Evolutionary conservation across 2,797 vertebrate species (phyloP), one percentile per base, ranked within the genome.

Genomic region (Australoheros facetus): DNA sequence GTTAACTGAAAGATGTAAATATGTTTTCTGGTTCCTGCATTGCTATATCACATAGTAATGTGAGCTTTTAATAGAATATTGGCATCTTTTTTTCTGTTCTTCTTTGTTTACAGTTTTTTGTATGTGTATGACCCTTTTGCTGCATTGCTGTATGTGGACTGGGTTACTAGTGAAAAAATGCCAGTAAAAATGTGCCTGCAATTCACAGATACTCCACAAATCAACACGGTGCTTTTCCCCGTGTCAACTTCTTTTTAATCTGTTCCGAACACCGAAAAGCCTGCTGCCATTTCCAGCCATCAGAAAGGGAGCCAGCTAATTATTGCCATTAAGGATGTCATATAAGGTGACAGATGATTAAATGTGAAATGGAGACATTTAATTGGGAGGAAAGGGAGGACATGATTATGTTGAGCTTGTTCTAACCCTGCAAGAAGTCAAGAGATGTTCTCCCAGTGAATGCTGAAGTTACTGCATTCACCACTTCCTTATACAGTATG

Each of bases 61-160:
- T 23, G 48, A 51, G n/a, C 39, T 62, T 39, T 62, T 62, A 62
- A 23, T 34, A 60, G 58, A 21, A 60, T 37, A 21, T 60, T 60
- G 32, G 13, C 6, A 60, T 23, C 34, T 4, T 23, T 62, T 23
- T 62, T 16, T 23, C 7, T 71, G 21, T 2, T 83, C 4, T 55
- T 48, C 19, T 90, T 73, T 79, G 1, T 80, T 84, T 54, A 21
- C 92, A 94, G 93, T 89, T 94, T 13, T 83, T n/a, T 94, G 92
- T 57, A 55, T 95, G 85, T 92, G 87, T 34, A 57, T 95, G 78
- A 88, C 80, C 53, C 11, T 89, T 93, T 75, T 93, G 92, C 83
- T 85, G 89, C 88, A 78, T 95, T 51, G 83, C 79, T 32, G 76
- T 75, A 62, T 75, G 10, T 9, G 88, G 91, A 42, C 78, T 90